A percentile compares a stretch with the other conserved stretches of the same genome.
Conservation (phyloP, 1,140 invertebrate species). For the Alviniconcha marisindica region DNA sequence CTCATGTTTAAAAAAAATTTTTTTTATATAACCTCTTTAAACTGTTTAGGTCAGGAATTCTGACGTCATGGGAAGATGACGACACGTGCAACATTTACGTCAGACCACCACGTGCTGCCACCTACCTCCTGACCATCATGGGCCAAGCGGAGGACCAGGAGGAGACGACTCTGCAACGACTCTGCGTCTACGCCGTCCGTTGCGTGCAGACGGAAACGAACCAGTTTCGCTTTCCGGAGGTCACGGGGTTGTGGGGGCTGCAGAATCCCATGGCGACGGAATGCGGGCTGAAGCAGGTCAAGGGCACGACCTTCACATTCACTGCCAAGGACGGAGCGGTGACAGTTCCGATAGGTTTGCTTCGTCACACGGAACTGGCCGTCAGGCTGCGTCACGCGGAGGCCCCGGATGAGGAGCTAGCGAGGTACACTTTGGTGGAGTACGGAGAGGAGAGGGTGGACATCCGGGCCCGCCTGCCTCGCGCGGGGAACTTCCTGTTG, state of each 20-base stretch:
- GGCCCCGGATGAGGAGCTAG: not conserved
- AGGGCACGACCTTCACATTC: not conserved
- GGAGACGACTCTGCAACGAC: not conserved
- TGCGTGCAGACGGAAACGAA: not conserved
- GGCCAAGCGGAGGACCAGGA: not conserved
- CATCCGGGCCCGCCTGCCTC: not conserved
- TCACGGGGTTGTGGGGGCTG: not conserved
- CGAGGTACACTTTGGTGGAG: not conserved
- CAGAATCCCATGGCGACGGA: not conserved
- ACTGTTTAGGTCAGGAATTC: not conserved
- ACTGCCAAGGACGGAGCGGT: not conserved
- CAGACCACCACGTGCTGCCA: constrained; percentile 10
- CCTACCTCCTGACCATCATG: constrained; percentile 12
- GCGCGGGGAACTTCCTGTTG: not conserved
- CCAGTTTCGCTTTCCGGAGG: not conserved
- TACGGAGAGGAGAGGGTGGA: not conserved
- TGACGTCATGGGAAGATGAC: constrained; percentile 18
- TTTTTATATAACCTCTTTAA: too few relatives aligned
- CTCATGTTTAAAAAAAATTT: too few relatives aligned
- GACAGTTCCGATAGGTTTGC: not conserved
- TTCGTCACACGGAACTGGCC: not conserved
- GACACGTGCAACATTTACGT: constrained; percentile 25
- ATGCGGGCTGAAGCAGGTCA: not conserved
- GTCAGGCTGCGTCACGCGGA: not conserved
- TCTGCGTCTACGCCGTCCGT: not conserved